A percentile compares a stretch with the other conserved stretches of the same genome.
These are phyloP conservation scores for Bombylius major DNA, from an alignment of 2,888 invertebrate genomes.

Conservation along the genomic window DNA sequence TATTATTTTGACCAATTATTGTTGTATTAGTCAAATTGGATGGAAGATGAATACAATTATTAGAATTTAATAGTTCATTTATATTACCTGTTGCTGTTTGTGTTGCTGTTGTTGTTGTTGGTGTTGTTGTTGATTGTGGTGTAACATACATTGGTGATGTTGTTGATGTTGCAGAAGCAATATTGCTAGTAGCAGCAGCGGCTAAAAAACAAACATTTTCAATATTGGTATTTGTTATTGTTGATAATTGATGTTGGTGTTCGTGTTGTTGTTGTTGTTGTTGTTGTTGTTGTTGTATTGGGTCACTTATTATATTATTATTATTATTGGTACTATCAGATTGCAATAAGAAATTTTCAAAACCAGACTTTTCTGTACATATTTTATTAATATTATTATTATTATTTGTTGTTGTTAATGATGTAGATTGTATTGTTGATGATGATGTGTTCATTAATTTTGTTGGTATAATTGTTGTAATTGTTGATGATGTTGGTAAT, in stretches of 20 bases:
- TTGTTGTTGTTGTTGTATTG: constrained; percentile 28
- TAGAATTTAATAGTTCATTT: too few species aligned
- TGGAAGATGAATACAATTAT: too few species aligned
- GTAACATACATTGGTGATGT: neutral
- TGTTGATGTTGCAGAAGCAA: constrained; percentile 9
- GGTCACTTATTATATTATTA: constrained; percentile 16
- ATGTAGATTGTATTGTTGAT: constrained; percentile 16
- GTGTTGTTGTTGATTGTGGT: neutral
- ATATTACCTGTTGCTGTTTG: constrained; percentile 10
- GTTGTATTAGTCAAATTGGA: neutral
- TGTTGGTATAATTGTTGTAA: constrained; percentile 11
- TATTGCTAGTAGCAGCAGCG: constrained; percentile 17
- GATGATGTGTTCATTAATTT: constrained; percentile 17
- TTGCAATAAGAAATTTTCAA: too few species aligned
- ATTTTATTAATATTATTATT: too few species aligned
- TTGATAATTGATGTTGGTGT: constrained; percentile 10
- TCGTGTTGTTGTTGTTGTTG: constrained; percentile 25
- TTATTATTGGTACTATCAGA: constrained; percentile 1
- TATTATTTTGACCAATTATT: neutral
- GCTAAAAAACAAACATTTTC: constrained; percentile 25
- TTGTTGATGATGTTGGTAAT: neutral
- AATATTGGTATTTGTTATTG: constrained; percentile 17
- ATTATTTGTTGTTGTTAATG: constrained; percentile 24
- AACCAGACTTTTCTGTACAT: too few species aligned
- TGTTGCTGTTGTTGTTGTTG: neutral